Conservation (phyloP, 2,888 invertebrate genomes). For the Spicauda simplicius region DNA sequence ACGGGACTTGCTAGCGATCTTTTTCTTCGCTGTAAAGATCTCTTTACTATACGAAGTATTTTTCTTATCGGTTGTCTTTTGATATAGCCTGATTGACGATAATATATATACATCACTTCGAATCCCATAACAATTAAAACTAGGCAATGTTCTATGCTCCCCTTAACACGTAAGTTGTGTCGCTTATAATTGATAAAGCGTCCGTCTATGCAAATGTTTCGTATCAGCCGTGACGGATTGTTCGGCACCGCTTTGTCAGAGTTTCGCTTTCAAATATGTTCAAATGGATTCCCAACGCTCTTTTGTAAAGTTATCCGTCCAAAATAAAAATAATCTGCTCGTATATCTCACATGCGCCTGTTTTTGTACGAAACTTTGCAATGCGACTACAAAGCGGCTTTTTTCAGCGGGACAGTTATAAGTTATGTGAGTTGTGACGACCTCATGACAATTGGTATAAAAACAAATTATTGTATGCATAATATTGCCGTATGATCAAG, state of each 20-base stretch:
- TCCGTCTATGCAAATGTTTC: slow-evolving; percentile 34
- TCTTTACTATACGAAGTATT: too few relatives aligned
- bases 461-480: slow-evolving; percentile 20
- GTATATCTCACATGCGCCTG: slow-evolving; percentile 34
- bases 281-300: slow-evolving; percentile 35
- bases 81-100: too few relatives aligned
- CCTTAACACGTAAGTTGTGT: slow-evolving; percentile 10
- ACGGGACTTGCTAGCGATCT: too few relatives aligned
- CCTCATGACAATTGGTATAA: slow-evolving; percentile 27
- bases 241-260: slow-evolving; percentile 36
- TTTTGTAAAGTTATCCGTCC: slow-evolving; percentile 36
- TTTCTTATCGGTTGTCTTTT: too few relatives aligned
- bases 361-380: slow-evolving; percentile 31
- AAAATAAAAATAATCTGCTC: slow-evolving; percentile 36
- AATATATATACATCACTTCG: too few relatives aligned
- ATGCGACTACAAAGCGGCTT: slow-evolving; percentile 31
- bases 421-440: slow-evolving; percentile 34
- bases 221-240: slow-evolving; percentile 37
- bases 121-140: too few relatives aligned
- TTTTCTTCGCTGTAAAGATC: too few relatives aligned
- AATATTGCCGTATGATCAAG: background rate
- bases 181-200: slow-evolving; percentile 34
- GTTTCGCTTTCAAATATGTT: slow-evolving; percentile 30
- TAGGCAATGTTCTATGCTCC: background rate
- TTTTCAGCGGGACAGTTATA: slow-evolving; percentile 34